Conservation (phyloP, 1,140 invertebrate species). For the Eriosoma lanigerum region DNA sequence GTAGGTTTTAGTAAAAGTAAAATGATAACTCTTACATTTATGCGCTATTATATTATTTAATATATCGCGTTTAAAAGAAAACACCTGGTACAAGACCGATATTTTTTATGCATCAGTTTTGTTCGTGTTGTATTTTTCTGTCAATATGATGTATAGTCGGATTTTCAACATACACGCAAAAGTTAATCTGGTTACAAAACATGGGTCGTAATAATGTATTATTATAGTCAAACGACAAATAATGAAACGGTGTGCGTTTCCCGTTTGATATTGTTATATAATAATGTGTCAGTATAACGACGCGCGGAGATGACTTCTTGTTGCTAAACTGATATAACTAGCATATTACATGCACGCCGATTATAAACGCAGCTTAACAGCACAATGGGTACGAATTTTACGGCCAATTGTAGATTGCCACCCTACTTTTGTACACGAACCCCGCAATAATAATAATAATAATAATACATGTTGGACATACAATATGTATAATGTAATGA, state of each 20-base stretch:
- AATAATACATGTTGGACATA: neutral
- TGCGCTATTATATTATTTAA: neutral
- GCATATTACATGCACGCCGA: constrained; percentile 34
- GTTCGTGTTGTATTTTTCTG: constrained; percentile 33
- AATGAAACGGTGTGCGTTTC: constrained; percentile 6
- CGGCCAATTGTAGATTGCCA: constrained; percentile 49
- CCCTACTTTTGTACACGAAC: constrained; percentile 40
- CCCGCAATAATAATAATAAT: constrained; percentile 31
- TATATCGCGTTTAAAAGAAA: constrained; percentile 9
- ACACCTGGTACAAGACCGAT: constrained; percentile 31
- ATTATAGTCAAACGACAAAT: constrained; percentile 7
- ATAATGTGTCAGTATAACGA: constrained; percentile 32
- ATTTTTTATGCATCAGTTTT: constrained; percentile 42
- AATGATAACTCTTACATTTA: neutral
- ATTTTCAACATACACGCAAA: constrained; percentile 34
- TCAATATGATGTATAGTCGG: constrained; percentile 45
- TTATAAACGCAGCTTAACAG: constrained; percentile 48
- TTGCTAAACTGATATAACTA: constrained; percentile 32
- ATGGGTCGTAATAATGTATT: constrained; percentile 11
- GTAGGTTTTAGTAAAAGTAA: neutral
- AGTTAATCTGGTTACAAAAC: constrained; percentile 48
- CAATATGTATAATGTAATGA: constrained; percentile 13
- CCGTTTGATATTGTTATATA: constrained; percentile 45
- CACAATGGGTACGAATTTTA: constrained; percentile 48
- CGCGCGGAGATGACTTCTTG: constrained; percentile 45